phyloP scores from a whole-genome alignment of 2,888 invertebrate species.

The Parascotia fuliginaria region DNA sequence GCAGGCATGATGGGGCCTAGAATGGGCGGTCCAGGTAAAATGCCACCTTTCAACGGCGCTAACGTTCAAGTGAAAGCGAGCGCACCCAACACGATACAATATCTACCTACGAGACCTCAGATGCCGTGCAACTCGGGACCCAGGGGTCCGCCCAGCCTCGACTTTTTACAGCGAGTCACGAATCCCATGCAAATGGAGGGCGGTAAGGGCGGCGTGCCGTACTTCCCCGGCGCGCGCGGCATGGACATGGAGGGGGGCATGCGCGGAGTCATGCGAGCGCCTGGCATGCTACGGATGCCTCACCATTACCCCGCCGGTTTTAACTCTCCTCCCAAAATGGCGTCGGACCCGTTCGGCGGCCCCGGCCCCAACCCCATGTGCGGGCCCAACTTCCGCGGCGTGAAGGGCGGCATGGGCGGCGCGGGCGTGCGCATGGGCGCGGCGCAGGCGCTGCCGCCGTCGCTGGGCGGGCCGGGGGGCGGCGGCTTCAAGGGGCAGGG shows the following conservation, averaged over 20 bases:
- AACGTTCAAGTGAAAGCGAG: conserved; percentile 98
- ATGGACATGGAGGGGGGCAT: conserved; percentile 81
- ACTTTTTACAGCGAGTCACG: conserved; percentile 95
- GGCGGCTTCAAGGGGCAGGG: conserved; percentile 91
- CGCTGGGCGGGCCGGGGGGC: conserved; percentile 89
- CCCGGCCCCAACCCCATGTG: conserved; percentile 62
- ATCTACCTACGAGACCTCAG: conserved; percentile 97
- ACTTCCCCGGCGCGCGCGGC: conserved; percentile 88
- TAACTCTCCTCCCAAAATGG: conserved; percentile 79
- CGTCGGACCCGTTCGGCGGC: conserved; percentile 66
- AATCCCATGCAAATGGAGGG: conserved; percentile 92
- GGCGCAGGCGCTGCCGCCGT: conserved; percentile 91
- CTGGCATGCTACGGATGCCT: conserved; percentile 76
- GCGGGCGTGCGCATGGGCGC: conserved; percentile 75
- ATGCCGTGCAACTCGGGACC: conserved; percentile 89
- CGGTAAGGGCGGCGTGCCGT: conserved; percentile 85
- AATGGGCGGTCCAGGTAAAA: conserved; percentile 84
- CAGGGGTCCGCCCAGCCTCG: conserved; percentile 94
- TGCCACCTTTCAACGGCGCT: conserved; percentile 86
- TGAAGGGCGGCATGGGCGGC: conserved; percentile 70
- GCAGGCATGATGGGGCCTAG: conserved; percentile 89
- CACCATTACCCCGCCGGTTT: conserved; percentile 80
- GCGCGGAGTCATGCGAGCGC: conserved; percentile 79
- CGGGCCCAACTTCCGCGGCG: conserved; percentile 74
- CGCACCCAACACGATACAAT: conserved; percentile 99